Evolutionary conservation across 1,140 invertebrate species (phyloP).

Genomic region (Elysia chlorotica): DNA sequence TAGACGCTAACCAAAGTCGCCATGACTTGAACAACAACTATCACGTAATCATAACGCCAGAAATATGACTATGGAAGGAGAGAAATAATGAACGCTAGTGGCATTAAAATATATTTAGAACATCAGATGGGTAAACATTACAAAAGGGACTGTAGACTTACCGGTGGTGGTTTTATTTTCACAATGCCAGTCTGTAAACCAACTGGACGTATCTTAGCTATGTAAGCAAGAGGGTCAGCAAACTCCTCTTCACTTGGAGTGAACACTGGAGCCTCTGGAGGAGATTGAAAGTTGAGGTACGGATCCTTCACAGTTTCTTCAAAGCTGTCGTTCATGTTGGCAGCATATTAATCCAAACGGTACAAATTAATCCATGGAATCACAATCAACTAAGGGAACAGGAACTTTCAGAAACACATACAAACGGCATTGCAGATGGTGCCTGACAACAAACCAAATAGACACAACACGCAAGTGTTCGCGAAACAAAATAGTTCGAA

Average conservation of each 20-base stretch:
- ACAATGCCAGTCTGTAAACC: slow-evolving; percentile 88
- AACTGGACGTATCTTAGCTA: slow-evolving; percentile 81
- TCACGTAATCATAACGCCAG: too few relatives aligned
- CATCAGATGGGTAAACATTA: background rate
- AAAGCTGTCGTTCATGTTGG: slow-evolving; percentile 9
- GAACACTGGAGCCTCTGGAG: slow-evolving; percentile 83
- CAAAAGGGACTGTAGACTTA: too few relatives aligned
- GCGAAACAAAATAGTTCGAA: slow-evolving; percentile 29
- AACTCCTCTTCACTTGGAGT: slow-evolving; percentile 87
- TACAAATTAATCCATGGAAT: too few relatives aligned
- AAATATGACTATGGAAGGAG: too few relatives aligned
- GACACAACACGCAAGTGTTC: background rate
- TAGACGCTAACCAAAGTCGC: too few relatives aligned
- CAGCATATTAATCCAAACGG: slow-evolving; percentile 9
- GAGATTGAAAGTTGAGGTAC: slow-evolving; percentile 54
- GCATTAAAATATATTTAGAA: too few relatives aligned
- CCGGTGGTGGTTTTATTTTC: slow-evolving; percentile 83
- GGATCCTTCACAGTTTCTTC: slow-evolving; percentile 35
- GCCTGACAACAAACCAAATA: slow-evolving; percentile 38
- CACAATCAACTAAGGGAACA: background rate
- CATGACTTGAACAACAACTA: too few relatives aligned
- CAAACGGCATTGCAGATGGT: slow-evolving; percentile 23
- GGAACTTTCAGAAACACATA: slow-evolving; percentile 4
- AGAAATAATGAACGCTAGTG: too few relatives aligned
- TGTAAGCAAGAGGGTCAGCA: slow-evolving; percentile 89